Percentiles rank a stretch among this genome's conserved stretches.
Evolutionary conservation across 53 echinoderm and acorn worm genomes (phyloP).

Genomic region (Astropecten irregularis): DNA sequence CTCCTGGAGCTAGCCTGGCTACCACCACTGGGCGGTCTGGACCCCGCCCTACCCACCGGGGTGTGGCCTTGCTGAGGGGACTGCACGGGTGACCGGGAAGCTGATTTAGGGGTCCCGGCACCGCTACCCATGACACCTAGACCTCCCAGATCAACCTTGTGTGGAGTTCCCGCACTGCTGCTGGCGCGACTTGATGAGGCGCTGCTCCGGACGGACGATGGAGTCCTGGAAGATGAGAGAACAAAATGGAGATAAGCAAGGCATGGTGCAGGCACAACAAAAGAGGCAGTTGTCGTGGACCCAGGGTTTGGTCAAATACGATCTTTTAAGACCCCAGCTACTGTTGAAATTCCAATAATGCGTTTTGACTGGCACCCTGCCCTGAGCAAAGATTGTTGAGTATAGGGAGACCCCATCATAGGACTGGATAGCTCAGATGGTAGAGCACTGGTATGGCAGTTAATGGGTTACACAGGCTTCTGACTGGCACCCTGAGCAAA

Average conservation of each 20-base stretch:
- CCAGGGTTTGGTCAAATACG: too few relatives aligned
- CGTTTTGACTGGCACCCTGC: too few relatives aligned
- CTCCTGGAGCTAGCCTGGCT: constrained; percentile 72
- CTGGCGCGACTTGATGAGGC: constrained; percentile 90
- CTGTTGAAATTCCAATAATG: too few relatives aligned
- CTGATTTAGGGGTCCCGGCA: constrained; percentile 64
- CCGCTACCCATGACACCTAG: constrained; percentile 59
- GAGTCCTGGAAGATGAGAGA: constrained; percentile 61
- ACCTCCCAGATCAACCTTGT: constrained; percentile 75
- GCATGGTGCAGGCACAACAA: not conserved
- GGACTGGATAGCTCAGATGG: too few relatives aligned
- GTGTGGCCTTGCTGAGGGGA: constrained; percentile 44
- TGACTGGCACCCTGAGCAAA: too few relatives aligned
- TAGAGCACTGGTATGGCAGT: too few relatives aligned
- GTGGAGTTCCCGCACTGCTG: constrained; percentile 64
- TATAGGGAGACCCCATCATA: too few relatives aligned
- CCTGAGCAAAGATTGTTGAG: too few relatives aligned
- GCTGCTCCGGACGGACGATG: constrained; percentile 79
- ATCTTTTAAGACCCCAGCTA: not conserved
- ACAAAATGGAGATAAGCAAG: too few relatives aligned
- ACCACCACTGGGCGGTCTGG: constrained; percentile 67
- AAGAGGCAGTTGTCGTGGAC: not conserved
- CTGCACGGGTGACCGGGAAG: constrained; percentile 67
- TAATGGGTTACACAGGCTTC: too few relatives aligned
- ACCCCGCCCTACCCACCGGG: constrained; percentile 47